Evolutionary conservation across 2,113 vertebrate species (phyloP), one percentile per base, ranked within the genome.

Genomic region (Tupaia chinensis): DNA sequence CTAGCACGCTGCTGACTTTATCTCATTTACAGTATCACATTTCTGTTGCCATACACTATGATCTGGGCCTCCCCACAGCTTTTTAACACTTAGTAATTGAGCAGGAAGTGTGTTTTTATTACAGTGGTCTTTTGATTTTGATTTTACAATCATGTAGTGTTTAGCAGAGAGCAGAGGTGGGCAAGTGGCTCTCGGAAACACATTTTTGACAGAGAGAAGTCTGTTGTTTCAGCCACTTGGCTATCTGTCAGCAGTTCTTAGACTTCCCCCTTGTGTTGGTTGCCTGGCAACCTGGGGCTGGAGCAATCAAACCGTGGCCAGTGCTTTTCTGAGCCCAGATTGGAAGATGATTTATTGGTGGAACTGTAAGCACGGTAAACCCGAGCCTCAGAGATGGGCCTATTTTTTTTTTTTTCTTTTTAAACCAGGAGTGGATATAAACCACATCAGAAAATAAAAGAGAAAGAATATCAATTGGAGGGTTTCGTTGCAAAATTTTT

Each of bases 331-430:
- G 98, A 93, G 98, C 98, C 99, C 99, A 98, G 99, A 99, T 98
- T 98, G 98, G 99, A 95, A 98, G 99, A 98, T 99, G 99, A 99
- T 99, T 99, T 99, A 99, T 99, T 98, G 98, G 98, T 97, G 93
- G 98, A 98, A 98, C 98, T 98, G 87, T 89, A 98, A 98, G 98
- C 98, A 97, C 96, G 96, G 98, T 97, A 99, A 99, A 98, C 98
- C 98, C 97, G 88, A 98, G 98, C 98, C 99, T 98, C 98, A 99
- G 99, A 98, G 98, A 99, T 97, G 98, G 98, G 98, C 98, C 98
- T 98, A 98, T 98, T 97, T 4, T 22, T 13, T 20, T 7, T 25
- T 16, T 20, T 58, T 85, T 13, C 11, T 65, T 93, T 72, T 70
- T 61, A 80, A 87, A 98, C 97, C 96, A 84, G 98, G 98, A 99